Percentiles rank a stretch among this genome's conserved stretches.
These are phyloP conservation scores for Parelbella ahira DNA, from an alignment of 2,888 invertebrate species.

Conservation along the genomic window DNA sequence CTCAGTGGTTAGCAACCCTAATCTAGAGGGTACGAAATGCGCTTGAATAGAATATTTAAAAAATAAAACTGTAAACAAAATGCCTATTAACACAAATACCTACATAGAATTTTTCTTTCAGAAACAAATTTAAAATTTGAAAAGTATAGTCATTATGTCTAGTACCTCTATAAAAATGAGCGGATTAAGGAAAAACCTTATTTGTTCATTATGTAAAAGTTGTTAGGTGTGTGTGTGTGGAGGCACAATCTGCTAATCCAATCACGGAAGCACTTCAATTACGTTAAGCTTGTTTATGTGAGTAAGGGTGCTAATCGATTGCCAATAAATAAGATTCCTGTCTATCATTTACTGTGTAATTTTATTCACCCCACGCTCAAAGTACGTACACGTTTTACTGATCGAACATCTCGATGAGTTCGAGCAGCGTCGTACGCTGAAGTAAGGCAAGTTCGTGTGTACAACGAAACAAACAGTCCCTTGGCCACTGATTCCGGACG, in stretches of 20 bases:
- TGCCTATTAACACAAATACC: no score
- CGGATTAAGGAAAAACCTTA: slow-evolving; percentile 11
- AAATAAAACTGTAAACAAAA: no score
- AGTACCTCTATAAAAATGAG: no score
- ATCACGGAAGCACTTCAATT: slow-evolving; percentile 66
- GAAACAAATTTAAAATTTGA: no score
- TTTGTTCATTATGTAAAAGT: slow-evolving; percentile 31
- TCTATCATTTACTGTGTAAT: slow-evolving; percentile 47
- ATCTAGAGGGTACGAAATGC: no score
- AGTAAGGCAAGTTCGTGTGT: background rate
- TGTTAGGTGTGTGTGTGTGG: slow-evolving; percentile 27
- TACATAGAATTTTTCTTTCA: no score
- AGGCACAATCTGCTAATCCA: slow-evolving; percentile 52
- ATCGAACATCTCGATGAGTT: slow-evolving; percentile 6
- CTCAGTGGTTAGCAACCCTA: slow-evolving; percentile 9
- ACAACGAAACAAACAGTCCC: background rate
- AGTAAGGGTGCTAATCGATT: slow-evolving; percentile 64
- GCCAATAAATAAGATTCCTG: slow-evolving; percentile 59
- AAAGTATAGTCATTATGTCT: no score
- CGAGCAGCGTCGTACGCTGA: slow-evolving; percentile 6
- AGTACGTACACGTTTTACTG: slow-evolving; percentile 8
- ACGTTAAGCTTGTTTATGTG: slow-evolving; percentile 55
- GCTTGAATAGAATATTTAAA: no score
- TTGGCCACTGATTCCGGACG: slow-evolving; percentile 17
- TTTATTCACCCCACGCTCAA: slow-evolving; percentile 31